Percentiles rank a stretch among this genome's conserved stretches.
Evolutionary conservation across 2,797 vertebrate genomes (phyloP).

Genomic region (Scolopax rusticola): DNA sequence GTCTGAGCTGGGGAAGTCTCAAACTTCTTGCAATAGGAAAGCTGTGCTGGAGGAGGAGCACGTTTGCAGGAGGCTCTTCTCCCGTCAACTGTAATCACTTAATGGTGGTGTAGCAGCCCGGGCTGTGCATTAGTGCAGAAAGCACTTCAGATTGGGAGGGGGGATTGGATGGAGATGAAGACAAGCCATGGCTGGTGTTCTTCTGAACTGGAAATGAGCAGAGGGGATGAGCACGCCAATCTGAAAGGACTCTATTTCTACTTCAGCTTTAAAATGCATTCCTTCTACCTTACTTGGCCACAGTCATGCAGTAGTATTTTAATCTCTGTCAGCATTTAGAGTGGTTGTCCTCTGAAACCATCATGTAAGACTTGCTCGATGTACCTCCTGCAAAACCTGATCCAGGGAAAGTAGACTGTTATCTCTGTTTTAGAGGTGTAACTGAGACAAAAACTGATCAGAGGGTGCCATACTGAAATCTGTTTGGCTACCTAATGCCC

Average conservation of each 20-base stretch:
- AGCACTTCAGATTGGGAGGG: background rate
- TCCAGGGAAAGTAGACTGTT: background rate
- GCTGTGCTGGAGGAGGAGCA: background rate
- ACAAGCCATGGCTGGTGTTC: background rate
- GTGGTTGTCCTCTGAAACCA: background rate
- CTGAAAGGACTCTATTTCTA: background rate
- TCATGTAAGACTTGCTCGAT: background rate
- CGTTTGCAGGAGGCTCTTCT: background rate
- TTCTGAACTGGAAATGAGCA: background rate
- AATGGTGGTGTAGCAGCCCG: background rate
- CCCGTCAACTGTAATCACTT: accelerated
- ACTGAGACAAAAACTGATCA: background rate
- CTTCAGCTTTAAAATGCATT: background rate
- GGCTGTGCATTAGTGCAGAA: background rate
- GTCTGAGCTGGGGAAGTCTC: background rate
- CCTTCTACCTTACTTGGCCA: background rate
- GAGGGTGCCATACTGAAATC: background rate
- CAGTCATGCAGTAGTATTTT: accelerated
- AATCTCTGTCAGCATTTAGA: background rate
- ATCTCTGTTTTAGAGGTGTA: background rate
- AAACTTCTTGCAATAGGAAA: background rate
- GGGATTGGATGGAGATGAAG: background rate
- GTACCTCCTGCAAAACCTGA: background rate
- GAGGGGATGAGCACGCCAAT: background rate
- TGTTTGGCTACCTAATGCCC: background rate